Evolutionary conservation across 2,888 invertebrate genomes (phyloP), one percentile per base, ranked within the genome.

Genomic region (Plebejus melissa): DNA sequence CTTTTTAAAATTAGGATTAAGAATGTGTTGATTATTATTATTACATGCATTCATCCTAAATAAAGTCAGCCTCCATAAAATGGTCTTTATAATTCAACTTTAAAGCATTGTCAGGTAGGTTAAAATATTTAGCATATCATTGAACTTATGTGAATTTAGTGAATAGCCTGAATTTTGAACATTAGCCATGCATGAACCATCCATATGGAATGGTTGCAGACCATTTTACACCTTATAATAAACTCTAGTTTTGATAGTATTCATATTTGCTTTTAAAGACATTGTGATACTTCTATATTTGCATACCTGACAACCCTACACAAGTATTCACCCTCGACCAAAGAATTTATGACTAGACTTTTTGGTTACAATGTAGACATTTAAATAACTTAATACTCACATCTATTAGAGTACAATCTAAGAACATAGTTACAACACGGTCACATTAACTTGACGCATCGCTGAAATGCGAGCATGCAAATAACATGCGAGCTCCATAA

Each of bases 11-110:
- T 32, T 32, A 32, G 5, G 32, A 65, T 32, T 13, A 32, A 9
- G 32, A 65, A 65, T 65, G 65, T 65, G 65, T 65, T 65, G 65
- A 60, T 60, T 22, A 16, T 54, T 54, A 65, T 60, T 65, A 65
- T 65, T 32, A 32, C 32, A 65, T 65, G 32, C 16, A 16, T 65
- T 32, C 32, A 36, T 65, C 32, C 32, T 65, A 65, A 65, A 65
- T 65, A 65, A 72, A 72, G 72, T 72, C 72, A 72, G 72, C 54
- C 72, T 72, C 32, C 72, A 72, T 72, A 72, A 72, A 54, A 72
- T 54, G 72, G 72, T 72, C 72, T 46, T 28, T 32, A 72, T 7
- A 54, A 4, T 50, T 16, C 16, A 54, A 50, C 54, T 32, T 9
- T 7, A 38, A 41, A 70, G 22, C 41, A 41, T 70, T 41, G 41